Conservation (phyloP, 2,888 invertebrate species). For the Leuctra nigra region DNA sequence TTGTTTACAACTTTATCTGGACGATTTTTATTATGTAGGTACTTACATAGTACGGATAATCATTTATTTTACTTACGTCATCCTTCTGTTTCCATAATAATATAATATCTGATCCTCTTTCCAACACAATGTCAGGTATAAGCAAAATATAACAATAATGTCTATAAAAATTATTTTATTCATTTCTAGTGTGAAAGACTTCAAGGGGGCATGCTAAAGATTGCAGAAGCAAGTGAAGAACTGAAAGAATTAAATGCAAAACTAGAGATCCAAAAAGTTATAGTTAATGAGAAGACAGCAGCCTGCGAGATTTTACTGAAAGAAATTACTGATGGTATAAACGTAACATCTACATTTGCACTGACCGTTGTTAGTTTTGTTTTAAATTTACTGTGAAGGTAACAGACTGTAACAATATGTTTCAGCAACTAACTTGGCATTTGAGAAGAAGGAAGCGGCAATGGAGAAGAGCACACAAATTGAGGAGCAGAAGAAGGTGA, state of each 20-base stretch:
- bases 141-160: no score
- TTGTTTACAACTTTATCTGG: no score
- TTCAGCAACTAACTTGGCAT: constrained; percentile 62
- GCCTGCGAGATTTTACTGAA: constrained; percentile 72
- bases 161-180: no score
- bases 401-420: no score
- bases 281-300: constrained; percentile 72
- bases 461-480: constrained; percentile 72
- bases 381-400: no score
- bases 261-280: constrained; percentile 73
- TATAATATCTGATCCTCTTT: no score
- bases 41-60: no score
- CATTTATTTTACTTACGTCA: no score
- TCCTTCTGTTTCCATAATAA: no score
- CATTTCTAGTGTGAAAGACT: constrained; percentile 56
- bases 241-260: constrained; percentile 71
- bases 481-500: constrained; percentile 71
- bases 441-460: constrained; percentile 71
- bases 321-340: constrained; percentile 57
- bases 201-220: constrained; percentile 67
- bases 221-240: constrained; percentile 79
- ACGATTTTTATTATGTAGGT: no score
- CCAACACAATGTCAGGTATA: no score
- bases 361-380: not conserved
- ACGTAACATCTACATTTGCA: not conserved